Base-by-base conservation (phyloP, 2,797 vertebrate genomes). In the Neoniphon sammara region DNA sequence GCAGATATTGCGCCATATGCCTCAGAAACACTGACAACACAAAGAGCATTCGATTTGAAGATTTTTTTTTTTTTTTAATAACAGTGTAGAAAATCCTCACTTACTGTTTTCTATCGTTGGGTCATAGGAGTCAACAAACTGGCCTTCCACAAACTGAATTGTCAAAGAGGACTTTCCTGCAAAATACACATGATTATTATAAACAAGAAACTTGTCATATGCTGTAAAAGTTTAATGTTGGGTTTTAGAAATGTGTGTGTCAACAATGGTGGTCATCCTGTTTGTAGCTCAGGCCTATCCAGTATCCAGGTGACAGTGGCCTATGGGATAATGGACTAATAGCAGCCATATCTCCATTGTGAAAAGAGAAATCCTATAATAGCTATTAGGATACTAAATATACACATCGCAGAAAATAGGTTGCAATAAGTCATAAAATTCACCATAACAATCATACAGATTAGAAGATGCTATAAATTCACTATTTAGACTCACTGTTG, bases 61-160 rank as follows among this genome's bases (percentile, higher is more conserved):
- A 44, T 15, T 15, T 44, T 2, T 39, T 2, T 39, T 7, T 39
- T 8, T 7, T 39, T 39, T 39, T 7, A 10, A 39, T 11, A 18
- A 49, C 11, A n/a, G 2, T 44, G 1, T 0, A 7, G 0, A 27
- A 17, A 49, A 50, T 31, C 3, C 23, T 21, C 31, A 98, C 97
- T 98, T 92, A 99, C 98, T 99, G 93, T 99, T 99, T 93, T 99
- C 98, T 94, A 99, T 99, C 90, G 98, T 99, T 68, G 98, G 98
- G 90, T 99, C 98, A 70, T 99, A 99, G 1, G 97, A 98, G 91
- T 99, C 98, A 77, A 99, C 97, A 92, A 99, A 99, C 89, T 99
- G 97, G 87, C 98, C 98, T 94, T 99, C 98, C 84, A 99, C 98
- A 91, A 99, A 99, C 93, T 99, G 98, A 92, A 99, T 99, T 0